Evolutionary conservation across 2,113 vertebrate species (phyloP).

Genomic region (Embiotoca jacksoni): DNA sequence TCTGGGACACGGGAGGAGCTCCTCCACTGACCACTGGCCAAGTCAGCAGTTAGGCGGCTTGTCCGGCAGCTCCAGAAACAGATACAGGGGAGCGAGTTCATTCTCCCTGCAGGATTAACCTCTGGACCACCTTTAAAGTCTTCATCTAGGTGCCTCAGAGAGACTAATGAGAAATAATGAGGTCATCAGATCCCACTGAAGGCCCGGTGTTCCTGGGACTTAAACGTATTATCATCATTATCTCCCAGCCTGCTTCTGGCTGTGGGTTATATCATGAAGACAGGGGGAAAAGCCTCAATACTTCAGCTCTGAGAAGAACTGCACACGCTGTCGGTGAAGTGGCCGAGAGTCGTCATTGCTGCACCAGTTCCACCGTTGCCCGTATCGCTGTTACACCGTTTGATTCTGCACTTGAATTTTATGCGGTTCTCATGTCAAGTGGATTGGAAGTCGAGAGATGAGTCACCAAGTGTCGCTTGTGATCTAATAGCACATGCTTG

Average conservation of each 20-base stretch:
- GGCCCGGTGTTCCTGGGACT: conserved; percentile 67
- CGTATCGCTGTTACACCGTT: conserved; percentile 16
- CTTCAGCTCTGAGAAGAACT: conserved; percentile 39
- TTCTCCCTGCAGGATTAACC: conserved; percentile 78
- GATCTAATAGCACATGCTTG: conserved; percentile 68
- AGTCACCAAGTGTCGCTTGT: conserved; percentile 63
- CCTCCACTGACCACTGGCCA: conserved; percentile 31
- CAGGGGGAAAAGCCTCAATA: conserved; percentile 16
- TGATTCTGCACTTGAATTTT: conserved; percentile 42
- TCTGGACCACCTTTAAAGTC: conserved; percentile 82
- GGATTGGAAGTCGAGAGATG: conserved; percentile 67
- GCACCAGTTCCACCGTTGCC: conserved; percentile 8
- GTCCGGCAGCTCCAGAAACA: conserved; percentile 66
- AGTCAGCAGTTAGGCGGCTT: conserved; percentile 38
- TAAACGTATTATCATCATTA: conserved; percentile 78
- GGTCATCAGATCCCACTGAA: conserved; percentile 77
- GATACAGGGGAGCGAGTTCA: conserved; percentile 73
- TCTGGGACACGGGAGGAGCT: conserved; percentile 61
- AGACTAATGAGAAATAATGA: conserved; percentile 85
- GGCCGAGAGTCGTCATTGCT: conserved; percentile 10
- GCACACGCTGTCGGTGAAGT: conserved; percentile 25
- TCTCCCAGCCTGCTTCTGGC: conserved; percentile 66
- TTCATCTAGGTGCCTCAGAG: conserved; percentile 74
- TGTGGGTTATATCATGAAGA: conserved; percentile 57
- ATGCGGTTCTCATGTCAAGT: conserved; percentile 66